Conservation (phyloP, 2,888 invertebrate species). For the Desoria tigrina region DNA sequence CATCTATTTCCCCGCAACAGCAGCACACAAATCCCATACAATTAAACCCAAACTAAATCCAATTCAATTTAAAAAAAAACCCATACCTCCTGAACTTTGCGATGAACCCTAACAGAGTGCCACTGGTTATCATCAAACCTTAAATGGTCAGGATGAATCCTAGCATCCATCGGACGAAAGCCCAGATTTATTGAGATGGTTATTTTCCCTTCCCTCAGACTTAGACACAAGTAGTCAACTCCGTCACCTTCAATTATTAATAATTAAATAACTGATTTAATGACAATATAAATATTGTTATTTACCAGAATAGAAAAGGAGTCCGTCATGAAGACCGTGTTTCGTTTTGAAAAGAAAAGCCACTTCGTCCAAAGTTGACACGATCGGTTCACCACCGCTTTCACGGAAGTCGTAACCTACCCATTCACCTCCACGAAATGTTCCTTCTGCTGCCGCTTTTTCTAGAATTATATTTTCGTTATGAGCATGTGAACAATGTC, state of each 20-base stretch:
- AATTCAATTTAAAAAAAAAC: constrained; percentile 2
- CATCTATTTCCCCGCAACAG: constrained; percentile 64
- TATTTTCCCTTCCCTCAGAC: constrained; percentile 84
- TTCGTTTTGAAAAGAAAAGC: constrained; percentile 89
- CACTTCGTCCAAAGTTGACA: constrained; percentile 86
- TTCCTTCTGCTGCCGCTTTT: constrained; percentile 89
- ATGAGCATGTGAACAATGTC: too few species aligned
- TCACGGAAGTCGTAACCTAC: constrained; percentile 86
- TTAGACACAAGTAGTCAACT: constrained; percentile 82
- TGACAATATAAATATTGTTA: background rate
- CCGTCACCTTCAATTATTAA: constrained; percentile 72
- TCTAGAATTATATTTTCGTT: constrained; percentile 64
- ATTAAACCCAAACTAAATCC: constrained; percentile 1
- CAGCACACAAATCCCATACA: too few species aligned
- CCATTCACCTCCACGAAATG: constrained; percentile 88
- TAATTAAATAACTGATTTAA: constrained; percentile 33
- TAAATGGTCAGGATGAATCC: constrained; percentile 81
- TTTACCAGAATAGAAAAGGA: constrained; percentile 86
- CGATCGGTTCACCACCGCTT: constrained; percentile 81
- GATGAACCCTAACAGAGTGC: constrained; percentile 87
- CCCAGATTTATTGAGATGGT: constrained; percentile 86
- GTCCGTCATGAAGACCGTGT: constrained; percentile 74
- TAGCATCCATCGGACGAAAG: constrained; percentile 84
- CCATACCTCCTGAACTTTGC: constrained; percentile 84
- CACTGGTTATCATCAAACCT: constrained; percentile 95